Base-by-base conservation (phyloP, 2,797 vertebrate species). In the Cossypha heuglini region DNA sequence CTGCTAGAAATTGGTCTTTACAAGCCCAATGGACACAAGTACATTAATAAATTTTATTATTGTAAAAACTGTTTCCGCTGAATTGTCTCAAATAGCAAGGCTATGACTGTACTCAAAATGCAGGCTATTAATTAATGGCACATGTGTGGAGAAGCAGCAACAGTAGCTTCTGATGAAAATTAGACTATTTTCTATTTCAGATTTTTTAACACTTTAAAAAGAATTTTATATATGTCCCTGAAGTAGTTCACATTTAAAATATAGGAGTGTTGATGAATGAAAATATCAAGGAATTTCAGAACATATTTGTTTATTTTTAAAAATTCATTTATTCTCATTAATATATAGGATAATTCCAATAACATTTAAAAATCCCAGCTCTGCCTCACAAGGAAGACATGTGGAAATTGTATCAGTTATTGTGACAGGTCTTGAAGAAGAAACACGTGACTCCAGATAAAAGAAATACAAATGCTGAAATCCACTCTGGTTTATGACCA, bases 381-480 rank as follows among this genome's bases (percentile, higher is more conserved):
- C 63, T 81, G n/a, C 35, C 58, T 92, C 57, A 73, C 52, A 49
- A 58, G 54, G 52, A 92, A 94, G 79, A 94, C 45, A 51, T 1
- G 0, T 42, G 20, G 55, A 95, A 96, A 78, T 46, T 28, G 7
- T 74, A 86, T 85, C 82, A 31, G 62, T 80, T 96, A 62, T 78
- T 91, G 54, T 96, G 94, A 95, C 96, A 96, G 81, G 54, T 94
- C 71, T 93, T n/a, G 6, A 76, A 77, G 67, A 92, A 86, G 63
- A 94, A 95, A 77, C 1, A 3, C 51, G 75, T 91, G 71, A 78
- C 57, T 94, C 72, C 33, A 90, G 61, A 92, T 88, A 57, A 97
- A 96, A 96, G 86, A 91, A 96, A 90, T 40, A 94, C 16, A 74
- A 92, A 80, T 62, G 6, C 63, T 80, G 43, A 93, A 93, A 88